These are phyloP conservation scores for Morinoia aosen DNA, from an alignment of 2,888 invertebrate species.

Conservation along the genomic window DNA sequence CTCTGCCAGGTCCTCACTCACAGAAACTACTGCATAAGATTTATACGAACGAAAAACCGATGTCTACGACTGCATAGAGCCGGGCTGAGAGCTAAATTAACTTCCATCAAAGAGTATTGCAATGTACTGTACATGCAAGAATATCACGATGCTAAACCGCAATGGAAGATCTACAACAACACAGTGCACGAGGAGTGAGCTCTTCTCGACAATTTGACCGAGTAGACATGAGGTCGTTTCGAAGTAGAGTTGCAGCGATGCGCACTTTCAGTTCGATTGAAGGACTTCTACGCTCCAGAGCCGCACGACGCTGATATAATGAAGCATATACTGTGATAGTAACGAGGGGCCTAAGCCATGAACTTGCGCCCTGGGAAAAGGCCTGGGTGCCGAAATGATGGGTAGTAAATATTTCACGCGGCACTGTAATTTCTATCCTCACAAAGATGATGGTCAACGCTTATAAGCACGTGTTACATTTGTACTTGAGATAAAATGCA, in stretches of 20 bases:
- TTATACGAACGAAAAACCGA: not conserved
- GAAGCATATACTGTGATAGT: not conserved
- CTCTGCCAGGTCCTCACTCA: not conserved
- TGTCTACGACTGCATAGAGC: not conserved
- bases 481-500: not conserved
- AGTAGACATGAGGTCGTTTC: not conserved
- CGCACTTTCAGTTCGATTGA: not conserved
- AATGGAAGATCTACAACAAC: not conserved
- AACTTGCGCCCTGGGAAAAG: not conserved
- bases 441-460: not conserved
- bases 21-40: not conserved
- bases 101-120: not conserved
- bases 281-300: not conserved
- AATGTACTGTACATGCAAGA: not conserved
- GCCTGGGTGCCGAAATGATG: not conserved
- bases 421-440: not conserved
- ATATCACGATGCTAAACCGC: not conserved
- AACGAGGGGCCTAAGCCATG: not conserved
- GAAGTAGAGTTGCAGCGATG: not conserved
- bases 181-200: not conserved
- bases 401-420: not conserved
- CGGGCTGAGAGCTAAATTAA: not conserved
- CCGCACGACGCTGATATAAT: not conserved
- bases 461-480: not conserved
- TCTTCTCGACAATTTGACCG: not conserved